phyloP scores from a whole-genome alignment of 2,113 vertebrate species.

The Nothoprocta pentlandii region DNA sequence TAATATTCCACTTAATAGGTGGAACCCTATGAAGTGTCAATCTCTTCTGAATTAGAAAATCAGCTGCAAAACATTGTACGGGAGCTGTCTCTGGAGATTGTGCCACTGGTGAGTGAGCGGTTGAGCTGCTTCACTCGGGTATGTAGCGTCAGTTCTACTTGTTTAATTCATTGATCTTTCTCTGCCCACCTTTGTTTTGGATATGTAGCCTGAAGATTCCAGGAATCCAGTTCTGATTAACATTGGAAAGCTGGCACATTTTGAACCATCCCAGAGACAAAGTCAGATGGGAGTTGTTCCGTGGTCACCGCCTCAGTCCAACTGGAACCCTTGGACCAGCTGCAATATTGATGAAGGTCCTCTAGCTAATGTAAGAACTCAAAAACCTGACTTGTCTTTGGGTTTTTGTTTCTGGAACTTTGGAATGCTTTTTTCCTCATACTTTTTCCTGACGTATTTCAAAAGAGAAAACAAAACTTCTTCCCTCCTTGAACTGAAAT shows the following conservation, averaged over 20 bases:
- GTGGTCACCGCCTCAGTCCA: constrained; percentile 96
- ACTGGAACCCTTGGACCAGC: constrained; percentile 99
- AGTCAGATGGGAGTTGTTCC: constrained; percentile 88
- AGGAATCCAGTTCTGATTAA: constrained; percentile 81
- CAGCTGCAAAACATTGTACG: constrained; percentile 79
- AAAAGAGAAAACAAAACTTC: not conserved
- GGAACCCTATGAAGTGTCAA: constrained; percentile 85
- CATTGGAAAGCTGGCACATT: constrained; percentile 89
- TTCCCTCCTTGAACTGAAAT: not conserved
- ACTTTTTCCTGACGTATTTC: not conserved
- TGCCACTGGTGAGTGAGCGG: constrained; percentile 76
- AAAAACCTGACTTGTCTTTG: not conserved
- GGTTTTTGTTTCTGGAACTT: not conserved
- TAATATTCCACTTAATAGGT: constrained; percentile 75
- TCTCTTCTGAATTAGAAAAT: constrained; percentile 84
- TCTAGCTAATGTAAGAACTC: constrained; percentile 82
- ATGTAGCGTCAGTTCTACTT: not conserved
- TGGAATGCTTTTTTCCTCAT: not conserved
- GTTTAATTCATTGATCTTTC: not conserved
- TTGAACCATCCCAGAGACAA: constrained; percentile 91
- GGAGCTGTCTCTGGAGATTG: constrained; percentile 85
- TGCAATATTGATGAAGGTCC: constrained; percentile 98
- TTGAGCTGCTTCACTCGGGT: not conserved
- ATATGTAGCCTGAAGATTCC: constrained; percentile 82
- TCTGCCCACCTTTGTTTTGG: not conserved